phyloP scores from a whole-genome alignment of 1,140 invertebrate species.

The Drosophila bocki region DNA sequence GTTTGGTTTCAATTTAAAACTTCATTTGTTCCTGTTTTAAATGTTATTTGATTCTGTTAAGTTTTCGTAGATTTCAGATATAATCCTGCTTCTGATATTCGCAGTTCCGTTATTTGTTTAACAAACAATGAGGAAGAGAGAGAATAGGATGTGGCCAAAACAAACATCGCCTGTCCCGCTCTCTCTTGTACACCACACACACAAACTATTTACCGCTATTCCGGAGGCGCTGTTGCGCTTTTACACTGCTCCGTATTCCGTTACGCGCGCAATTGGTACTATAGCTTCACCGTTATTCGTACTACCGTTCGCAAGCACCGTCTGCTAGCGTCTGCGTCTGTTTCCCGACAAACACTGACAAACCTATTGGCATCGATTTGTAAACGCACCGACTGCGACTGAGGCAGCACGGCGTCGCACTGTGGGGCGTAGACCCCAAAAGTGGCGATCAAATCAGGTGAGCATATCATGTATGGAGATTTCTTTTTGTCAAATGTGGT shows the following conservation, averaged over 20 bases:
- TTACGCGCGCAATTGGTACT: constrained; percentile 54
- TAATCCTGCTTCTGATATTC: not conserved
- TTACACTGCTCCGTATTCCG: constrained; percentile 46
- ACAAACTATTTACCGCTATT: constrained; percentile 51
- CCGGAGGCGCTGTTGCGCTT: constrained; percentile 60
- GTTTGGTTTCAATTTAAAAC: not conserved
- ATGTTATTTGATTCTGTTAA: not conserved
- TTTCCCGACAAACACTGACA: constrained; percentile 80
- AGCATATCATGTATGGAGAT: not conserved
- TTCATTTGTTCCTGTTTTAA: not conserved
- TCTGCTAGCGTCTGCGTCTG: constrained; percentile 69
- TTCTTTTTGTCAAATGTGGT: too few relatives aligned
- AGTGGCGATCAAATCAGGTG: not conserved
- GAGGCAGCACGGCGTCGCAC: constrained; percentile 4
- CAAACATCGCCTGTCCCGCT: constrained; percentile 38
- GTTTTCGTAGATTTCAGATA: not conserved
- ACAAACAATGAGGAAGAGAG: constrained; percentile 38
- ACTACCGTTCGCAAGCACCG: constrained; percentile 60
- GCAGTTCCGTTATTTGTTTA: constrained; percentile 60
- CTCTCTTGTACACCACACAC: constrained; percentile 10
- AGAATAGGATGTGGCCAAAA: constrained; percentile 36
- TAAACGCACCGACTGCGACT: constrained; percentile 65
- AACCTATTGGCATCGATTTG: constrained; percentile 82
- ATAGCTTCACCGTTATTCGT: constrained; percentile 40
- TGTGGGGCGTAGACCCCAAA: not conserved